These are phyloP conservation scores for Papio anubis DNA, from an alignment of 2,113 vertebrate species.

Conservation along the genomic window DNA sequence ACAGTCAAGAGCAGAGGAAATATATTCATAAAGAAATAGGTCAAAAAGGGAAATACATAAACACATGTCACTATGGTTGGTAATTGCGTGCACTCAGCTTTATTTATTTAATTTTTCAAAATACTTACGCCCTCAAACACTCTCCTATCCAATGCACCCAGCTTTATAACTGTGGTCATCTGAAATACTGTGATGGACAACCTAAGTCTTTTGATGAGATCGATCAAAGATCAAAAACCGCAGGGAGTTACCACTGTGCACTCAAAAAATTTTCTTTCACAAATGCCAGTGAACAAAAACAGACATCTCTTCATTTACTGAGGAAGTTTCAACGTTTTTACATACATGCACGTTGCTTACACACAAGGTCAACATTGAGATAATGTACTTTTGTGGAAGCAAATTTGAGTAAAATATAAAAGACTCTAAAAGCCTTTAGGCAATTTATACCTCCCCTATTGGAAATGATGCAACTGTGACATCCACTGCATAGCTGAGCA, in stretches of 20 bases:
- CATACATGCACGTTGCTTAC: neutral
- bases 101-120: neutral
- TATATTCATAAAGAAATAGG: neutral
- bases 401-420: neutral
- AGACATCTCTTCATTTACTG: neutral
- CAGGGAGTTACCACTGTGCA: neutral
- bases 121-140: too few relatives aligned
- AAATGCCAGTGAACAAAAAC: neutral
- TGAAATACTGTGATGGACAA: neutral
- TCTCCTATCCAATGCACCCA: too few relatives aligned
- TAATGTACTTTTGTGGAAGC: neutral
- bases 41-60: neutral
- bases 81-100: neutral
- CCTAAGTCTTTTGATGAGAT: neutral
- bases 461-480: neutral
- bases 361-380: neutral
- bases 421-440: neutral
- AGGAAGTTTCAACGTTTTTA: neutral
- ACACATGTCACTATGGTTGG: neutral
- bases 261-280: neutral
- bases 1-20: neutral
- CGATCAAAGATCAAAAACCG: neutral
- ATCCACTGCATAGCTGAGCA: neutral
- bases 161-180: neutral
- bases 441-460: neutral